Evolutionary conservation across 2,888 invertebrate species (phyloP).

Genomic region (Pharmacophagus antenor): DNA sequence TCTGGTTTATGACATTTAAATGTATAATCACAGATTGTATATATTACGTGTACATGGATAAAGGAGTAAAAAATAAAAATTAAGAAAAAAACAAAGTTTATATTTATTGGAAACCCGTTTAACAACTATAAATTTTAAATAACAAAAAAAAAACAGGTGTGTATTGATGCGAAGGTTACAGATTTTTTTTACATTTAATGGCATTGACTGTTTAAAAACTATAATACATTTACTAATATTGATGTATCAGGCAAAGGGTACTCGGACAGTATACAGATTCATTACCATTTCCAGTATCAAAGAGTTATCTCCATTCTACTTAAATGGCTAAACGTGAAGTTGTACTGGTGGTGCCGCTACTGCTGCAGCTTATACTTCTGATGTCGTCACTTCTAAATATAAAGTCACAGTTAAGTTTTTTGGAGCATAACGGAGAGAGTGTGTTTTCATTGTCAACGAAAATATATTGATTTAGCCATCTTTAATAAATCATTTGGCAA

Average conservation of each 20-base stretch:
- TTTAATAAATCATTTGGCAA: no score
- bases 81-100: conserved; percentile 1
- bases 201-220: background rate
- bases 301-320: background rate
- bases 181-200: background rate
- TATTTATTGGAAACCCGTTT: conserved; percentile 15
- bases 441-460: no score
- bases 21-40: conserved; percentile 9
- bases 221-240: background rate
- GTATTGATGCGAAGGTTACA: background rate
- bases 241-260: no score
- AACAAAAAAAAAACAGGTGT: background rate
- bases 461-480: no score
- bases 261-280: no score
- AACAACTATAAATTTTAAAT: conserved; percentile 1
- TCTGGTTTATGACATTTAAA: background rate
- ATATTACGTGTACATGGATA: conserved; percentile 9
- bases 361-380: background rate
- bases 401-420: no score
- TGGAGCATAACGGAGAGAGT: no score
- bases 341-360: background rate
- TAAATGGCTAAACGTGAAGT: background rate
- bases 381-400: background rate
- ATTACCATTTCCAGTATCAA: background rate
- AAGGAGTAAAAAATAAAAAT: conserved; percentile 4